Percentiles rank a stretch among this genome's conserved stretches.
Conservation (phyloP, 2,797 vertebrate genomes). For the Amazona finschi region DNA sequence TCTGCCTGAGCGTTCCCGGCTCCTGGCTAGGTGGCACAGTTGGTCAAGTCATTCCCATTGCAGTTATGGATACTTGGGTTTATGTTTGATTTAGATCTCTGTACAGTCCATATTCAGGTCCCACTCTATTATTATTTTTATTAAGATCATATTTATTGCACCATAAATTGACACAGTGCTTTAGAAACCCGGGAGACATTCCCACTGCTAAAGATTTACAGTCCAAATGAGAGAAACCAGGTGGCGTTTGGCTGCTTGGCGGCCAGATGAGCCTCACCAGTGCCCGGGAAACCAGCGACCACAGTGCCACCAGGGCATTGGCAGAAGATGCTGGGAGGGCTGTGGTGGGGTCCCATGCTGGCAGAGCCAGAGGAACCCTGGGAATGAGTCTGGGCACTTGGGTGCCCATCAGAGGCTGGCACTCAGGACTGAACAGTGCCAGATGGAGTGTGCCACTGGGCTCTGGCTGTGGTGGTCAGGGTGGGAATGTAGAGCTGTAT, state of each 20-base stretch:
- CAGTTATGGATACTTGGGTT: background rate
- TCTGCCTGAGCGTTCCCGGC: background rate
- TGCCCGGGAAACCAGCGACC: background rate
- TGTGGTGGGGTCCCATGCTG: rapidly evolving
- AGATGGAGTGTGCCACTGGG: rapidly evolving
- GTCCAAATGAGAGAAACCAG: background rate
- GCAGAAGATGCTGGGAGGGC: background rate
- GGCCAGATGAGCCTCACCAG: rapidly evolving
- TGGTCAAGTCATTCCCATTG: background rate
- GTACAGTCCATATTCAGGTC: background rate
- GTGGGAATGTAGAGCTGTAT: background rate
- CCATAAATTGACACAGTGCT: background rate
- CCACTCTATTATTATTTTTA: background rate
- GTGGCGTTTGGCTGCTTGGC: rapidly evolving
- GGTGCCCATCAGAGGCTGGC: background rate
- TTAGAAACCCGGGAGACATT: background rate
- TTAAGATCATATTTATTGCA: background rate
- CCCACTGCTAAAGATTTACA: background rate
- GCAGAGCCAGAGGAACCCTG: background rate
- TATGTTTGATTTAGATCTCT: rapidly evolving
- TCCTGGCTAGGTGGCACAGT: background rate
- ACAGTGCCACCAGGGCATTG: rapidly evolving
- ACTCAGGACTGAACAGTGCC: rapidly evolving
- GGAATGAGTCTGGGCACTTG: background rate
- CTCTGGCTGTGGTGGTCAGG: background rate